Evolutionary conservation across 2,113 vertebrate genomes (phyloP).

Genomic region (Myiopsitta monachus): DNA sequence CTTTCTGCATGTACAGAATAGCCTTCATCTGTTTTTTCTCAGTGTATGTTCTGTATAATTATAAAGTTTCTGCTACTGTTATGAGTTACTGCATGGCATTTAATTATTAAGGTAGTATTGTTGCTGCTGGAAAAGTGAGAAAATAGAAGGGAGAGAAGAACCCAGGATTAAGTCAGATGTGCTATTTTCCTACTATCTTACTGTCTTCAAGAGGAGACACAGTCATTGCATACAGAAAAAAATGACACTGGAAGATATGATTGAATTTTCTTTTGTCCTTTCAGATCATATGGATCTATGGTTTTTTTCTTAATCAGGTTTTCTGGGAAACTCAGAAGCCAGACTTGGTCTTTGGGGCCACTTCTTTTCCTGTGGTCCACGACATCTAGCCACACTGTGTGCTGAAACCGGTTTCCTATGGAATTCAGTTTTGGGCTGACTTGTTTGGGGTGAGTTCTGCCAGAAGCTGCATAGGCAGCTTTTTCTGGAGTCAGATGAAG

Average conservation of each 20-base stretch:
- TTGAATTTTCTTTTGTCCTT: background rate
- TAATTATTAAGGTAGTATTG: background rate
- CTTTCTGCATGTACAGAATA: background rate
- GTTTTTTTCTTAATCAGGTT: background rate
- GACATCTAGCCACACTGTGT: rapidly evolving
- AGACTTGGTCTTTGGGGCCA: background rate
- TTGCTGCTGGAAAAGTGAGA: background rate
- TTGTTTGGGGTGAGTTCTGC: background rate
- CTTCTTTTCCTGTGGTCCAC: background rate
- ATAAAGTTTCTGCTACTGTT: background rate
- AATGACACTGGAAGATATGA: background rate
- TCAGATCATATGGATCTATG: background rate
- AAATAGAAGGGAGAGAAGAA: background rate
- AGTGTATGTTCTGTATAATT: rapidly evolving
- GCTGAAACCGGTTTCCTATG: background rate
- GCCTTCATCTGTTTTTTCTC: background rate
- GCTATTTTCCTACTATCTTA: background rate
- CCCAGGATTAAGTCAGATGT: background rate
- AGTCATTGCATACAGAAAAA: background rate
- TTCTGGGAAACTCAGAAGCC: background rate
- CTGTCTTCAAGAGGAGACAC: background rate
- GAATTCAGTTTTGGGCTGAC: background rate
- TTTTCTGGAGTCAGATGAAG: background rate
- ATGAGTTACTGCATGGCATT: background rate
- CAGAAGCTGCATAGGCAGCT: background rate